Evolutionary conservation across 2,888 invertebrate species (phyloP), one percentile per base, ranked within the genome.

Genomic region (Artemia sp.): DNA sequence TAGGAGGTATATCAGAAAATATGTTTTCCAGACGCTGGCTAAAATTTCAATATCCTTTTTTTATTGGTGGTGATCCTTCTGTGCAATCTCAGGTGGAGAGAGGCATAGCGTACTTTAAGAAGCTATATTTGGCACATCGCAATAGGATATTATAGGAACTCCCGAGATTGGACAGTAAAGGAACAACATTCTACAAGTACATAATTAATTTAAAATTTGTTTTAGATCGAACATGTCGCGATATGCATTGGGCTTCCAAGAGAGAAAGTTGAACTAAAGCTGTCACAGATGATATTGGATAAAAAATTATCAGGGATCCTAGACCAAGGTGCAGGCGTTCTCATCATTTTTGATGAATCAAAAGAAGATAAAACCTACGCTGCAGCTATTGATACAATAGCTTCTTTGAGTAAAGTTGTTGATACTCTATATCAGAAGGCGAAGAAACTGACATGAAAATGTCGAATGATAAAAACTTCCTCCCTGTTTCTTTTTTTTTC

Each of bases 211-310:
- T 19, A 50, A 52, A 24, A 24, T 51, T 8, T 58, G 24, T 58
- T 58, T 38, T 66, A 78, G 77, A 76, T 78, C 24, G 86, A 90
- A 73, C 92, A 93, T 80, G 88, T 96, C 74, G 92, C 95, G 51
- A 86, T 88, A 74, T 86, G 88, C 75, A 96, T 96, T 80, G 89
- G 91, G 75, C 82, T 96, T 72, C 88, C 92, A 12, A 86, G 91
- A 84, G 82, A 88, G 67, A 85, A 89, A 81, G 97, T 99, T 69
- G 98, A 99, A 80, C 94, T 95, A 81, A 99, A 99, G 81, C 82
- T 99, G 71, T 97, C 97, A 68, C 98, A 98, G 81, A 99, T 99
- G 98, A 98, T 99, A 78, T 82, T 99, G 78, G 98, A 99, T 80
- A 92, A 93, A 77, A 98, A 97, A 80, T 87, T 98, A 75, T 86